A percentile compares a stretch with the other conserved stretches of the same genome.
phyloP scores from a whole-genome alignment of 64 coral and sea anemone species.

The Montipora sp. region DNA sequence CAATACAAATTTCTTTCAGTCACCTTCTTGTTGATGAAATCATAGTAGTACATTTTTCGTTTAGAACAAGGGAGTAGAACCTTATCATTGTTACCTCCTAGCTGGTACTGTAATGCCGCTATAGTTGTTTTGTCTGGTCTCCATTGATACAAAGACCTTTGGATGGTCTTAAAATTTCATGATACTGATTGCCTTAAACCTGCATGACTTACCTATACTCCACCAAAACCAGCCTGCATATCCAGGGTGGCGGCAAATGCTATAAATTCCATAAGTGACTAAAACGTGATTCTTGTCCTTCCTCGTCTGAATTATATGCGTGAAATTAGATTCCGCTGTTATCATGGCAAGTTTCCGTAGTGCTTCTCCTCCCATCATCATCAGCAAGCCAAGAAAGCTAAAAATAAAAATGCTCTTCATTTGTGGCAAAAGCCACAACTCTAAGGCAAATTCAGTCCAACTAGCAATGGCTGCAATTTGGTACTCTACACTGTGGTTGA shows the following conservation, averaged over 20 bases:
- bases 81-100: too few relatives aligned
- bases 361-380: conserved; percentile 83
- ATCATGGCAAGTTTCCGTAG: conserved; percentile 91
- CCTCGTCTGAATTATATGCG: conserved; percentile 80
- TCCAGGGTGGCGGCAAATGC: conserved; percentile 79
- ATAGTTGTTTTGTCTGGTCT: too few relatives aligned
- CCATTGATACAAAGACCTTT: too few relatives aligned
- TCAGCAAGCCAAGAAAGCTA: conserved; percentile 61
- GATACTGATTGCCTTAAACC: neutral
- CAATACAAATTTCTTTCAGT: too few relatives aligned
- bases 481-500: conserved; percentile 94
- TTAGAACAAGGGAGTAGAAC: too few relatives aligned
- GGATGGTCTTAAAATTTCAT: too few relatives aligned
- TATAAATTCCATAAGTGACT: conserved; percentile 84
- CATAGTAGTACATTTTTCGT: too few relatives aligned
- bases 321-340: conserved; percentile 94
- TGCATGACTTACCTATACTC: conserved; percentile 82
- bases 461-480: conserved; percentile 90
- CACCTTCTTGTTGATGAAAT: too few relatives aligned
- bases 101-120: too few relatives aligned
- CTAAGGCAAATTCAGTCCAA: conserved; percentile 91
- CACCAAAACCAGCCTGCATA: conserved; percentile 99
- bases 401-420: conserved; percentile 72
- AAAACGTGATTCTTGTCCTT: conserved; percentile 83
- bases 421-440: conserved; percentile 80